These are phyloP conservation scores for Lontra canadensis DNA, from an alignment of 2,113 vertebrate genomes.

Conservation along the genomic window DNA sequence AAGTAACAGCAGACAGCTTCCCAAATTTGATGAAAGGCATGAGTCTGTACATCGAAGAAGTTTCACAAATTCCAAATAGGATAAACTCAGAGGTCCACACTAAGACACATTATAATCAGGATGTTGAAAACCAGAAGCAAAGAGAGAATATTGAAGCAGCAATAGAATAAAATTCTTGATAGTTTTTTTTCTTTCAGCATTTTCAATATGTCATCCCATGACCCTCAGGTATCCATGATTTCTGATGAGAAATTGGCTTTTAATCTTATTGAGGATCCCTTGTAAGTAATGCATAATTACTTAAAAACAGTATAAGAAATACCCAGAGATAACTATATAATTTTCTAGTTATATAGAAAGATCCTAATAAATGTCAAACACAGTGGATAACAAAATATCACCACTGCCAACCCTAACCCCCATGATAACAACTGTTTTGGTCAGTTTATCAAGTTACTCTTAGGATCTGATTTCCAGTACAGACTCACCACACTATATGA, in stretches of 20 bases:
- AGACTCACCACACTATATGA: neutral
- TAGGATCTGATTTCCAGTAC: neutral
- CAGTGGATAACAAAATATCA: neutral
- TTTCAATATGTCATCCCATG: neutral
- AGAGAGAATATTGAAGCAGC: neutral
- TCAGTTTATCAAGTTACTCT: neutral
- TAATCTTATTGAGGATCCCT: neutral
- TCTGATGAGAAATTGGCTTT: neutral
- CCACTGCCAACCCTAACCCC: neutral
- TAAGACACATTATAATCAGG: neutral
- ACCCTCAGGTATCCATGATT: neutral
- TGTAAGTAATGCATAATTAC: neutral
- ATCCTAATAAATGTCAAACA: neutral
- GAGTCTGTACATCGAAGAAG: neutral
- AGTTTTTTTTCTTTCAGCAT: neutral
- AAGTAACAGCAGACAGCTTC: neutral
- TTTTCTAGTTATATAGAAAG: neutral
- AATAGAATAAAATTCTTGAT: neutral
- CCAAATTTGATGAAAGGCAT: neutral
- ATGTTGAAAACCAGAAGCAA: neutral
- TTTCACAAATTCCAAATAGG: neutral
- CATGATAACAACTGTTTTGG: neutral
- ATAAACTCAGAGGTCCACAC: neutral
- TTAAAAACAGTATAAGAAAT: neutral
- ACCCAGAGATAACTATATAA: neutral